Base-by-base conservation (phyloP, 2,888 invertebrate genomes). In the Leistus spinibarbis region DNA sequence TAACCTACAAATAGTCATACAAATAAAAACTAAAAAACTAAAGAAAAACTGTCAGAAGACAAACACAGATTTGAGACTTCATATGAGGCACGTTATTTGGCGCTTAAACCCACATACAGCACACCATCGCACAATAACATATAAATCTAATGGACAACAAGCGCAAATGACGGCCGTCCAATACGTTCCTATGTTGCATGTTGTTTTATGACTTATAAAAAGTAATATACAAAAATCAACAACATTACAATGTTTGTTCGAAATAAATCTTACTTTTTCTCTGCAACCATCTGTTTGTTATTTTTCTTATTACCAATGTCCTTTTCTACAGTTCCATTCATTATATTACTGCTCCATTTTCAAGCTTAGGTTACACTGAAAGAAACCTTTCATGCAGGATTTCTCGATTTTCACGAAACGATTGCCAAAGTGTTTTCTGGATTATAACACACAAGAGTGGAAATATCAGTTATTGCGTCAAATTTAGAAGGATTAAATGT, bases 191-290 rank as follows among this genome's bases (percentile, higher is more conserved):
- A 60, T 60, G 60, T 60, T 66, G 40, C 54, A 65, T 72, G 72
- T 72, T 62, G 57, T 64, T 65, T 71, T 72, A 57, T 66, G 66
- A 72, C 72, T 71, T 63, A 64, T 64, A 16, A 54, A 23, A 65
- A 64, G 65, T n/a, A n/a, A n/a, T n/a, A n/a, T n/a, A n/a, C n/a
- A n/a, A n/a, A n/a, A 72, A 69, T 72, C 65, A 65, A 65, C 72
- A 72, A 65, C 72, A 72, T 65, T 65, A 66, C 72, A 72, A 72
- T 72, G 72, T 72, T 72, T 72, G 72, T 72, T 72, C 65, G 72
- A 72, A 69, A 72, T 72, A 72, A 72, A 72, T 66, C 72, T 72
- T 72, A 72, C 72, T 72, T 72, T 40, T 69, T 72, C 72, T 72
- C 72, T 72, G 72, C 65, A 72, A n/a, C 23, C 23, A 22, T 56